A percentile compares a stretch with the other conserved stretches of the same genome.
These are phyloP conservation scores for Moxostoma hubbsi DNA, from an alignment of 2,797 vertebrate species.

Conservation along the genomic window DNA sequence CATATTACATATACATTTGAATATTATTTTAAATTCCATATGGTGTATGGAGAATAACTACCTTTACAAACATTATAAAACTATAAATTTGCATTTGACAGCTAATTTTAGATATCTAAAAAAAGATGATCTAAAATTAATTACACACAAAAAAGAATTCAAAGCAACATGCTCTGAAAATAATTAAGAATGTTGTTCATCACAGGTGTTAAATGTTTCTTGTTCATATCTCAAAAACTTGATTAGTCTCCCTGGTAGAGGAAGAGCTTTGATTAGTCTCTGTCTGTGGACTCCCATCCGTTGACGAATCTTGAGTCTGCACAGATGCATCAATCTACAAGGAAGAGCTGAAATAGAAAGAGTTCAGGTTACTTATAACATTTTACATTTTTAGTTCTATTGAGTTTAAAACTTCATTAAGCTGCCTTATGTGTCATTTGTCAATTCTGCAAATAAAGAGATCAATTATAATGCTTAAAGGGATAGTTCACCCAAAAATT, in stretches of 20 bases:
- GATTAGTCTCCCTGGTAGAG: constrained; percentile 81
- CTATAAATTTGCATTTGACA: not conserved
- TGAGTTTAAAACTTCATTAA: not conserved
- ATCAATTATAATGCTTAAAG: not conserved
- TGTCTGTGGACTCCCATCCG: constrained; percentile 77
- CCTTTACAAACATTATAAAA: not conserved
- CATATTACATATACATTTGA: not conserved
- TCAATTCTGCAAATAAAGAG: not conserved
- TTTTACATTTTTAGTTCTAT: not conserved
- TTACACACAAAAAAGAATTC: not conserved
- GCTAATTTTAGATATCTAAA: not conserved
- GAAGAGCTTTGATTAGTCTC: constrained; percentile 75
- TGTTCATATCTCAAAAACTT: constrained; percentile 73
- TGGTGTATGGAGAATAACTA: not conserved
- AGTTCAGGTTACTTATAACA: not conserved
- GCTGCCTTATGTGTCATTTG: not conserved
- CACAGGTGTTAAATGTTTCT: constrained; percentile 28
- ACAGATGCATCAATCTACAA: constrained; percentile 84
- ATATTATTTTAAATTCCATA: not conserved
- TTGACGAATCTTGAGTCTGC: constrained; percentile 82
- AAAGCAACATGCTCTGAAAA: not conserved
- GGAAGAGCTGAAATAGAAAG: constrained; percentile 76
- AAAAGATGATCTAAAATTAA: not conserved
- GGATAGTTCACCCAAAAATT: too few species aligned
- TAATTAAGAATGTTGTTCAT: not conserved